These are phyloP conservation scores for Columba guinea DNA, from an alignment of 2,797 vertebrate genomes.

Conservation along the genomic window DNA sequence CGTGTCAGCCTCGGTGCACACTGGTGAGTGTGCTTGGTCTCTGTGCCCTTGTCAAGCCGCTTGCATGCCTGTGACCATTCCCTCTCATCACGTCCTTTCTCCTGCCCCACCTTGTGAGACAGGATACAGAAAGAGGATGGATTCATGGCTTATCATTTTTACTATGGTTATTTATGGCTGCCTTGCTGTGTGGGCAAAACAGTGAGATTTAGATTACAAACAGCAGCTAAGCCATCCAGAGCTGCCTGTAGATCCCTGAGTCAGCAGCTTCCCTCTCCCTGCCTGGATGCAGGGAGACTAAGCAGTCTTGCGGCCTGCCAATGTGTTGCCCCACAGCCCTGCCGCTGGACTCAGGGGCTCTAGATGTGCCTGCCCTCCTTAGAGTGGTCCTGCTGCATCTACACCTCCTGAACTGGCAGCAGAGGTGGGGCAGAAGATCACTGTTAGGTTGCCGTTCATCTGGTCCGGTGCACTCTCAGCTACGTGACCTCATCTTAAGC, in stretches of 20 bases:
- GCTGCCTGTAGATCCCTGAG: not conserved
- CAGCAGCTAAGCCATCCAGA: not conserved
- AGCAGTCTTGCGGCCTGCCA: not conserved
- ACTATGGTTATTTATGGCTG: not conserved
- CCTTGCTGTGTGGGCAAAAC: conserved; percentile 9
- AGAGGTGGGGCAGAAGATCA: not conserved
- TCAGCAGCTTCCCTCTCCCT: not conserved
- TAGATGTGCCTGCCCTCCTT: not conserved
- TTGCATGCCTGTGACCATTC: not conserved
- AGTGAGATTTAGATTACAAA: conserved; percentile 21
- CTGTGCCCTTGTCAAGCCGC: not conserved
- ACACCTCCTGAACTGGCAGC: not conserved
- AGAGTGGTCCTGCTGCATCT: not conserved
- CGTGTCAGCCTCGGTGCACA: no score
- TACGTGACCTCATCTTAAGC: not conserved
- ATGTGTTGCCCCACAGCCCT: not conserved
- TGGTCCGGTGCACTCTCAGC: not conserved
- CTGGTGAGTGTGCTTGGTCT: not conserved
- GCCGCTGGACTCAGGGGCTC: not conserved
- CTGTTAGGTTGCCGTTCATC: not conserved
- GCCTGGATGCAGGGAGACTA: not conserved
- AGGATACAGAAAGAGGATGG: not conserved
- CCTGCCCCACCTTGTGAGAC: not conserved
- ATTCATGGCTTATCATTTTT: not conserved
- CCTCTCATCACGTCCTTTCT: not conserved